A percentile compares a stretch with the other conserved stretches of the same genome.
These are phyloP conservation scores for Glaucomys volans DNA, from an alignment of 2,113 vertebrate genomes.

Conservation along the genomic window DNA sequence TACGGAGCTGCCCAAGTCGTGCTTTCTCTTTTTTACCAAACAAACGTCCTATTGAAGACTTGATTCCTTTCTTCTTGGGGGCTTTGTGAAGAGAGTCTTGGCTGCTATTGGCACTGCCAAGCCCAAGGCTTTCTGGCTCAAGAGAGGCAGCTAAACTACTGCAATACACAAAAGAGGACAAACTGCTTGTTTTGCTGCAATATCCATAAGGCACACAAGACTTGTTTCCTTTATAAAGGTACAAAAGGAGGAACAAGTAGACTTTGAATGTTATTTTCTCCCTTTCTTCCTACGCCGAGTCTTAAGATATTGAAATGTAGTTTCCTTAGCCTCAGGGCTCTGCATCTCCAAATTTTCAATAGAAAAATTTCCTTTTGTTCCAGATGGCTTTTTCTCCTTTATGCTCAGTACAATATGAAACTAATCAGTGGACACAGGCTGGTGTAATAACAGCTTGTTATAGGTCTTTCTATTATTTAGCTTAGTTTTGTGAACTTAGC, in stretches of 20 bases:
- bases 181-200: background rate
- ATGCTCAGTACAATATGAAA: background rate
- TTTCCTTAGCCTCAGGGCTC: background rate
- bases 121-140: constrained; percentile 94
- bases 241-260: background rate
- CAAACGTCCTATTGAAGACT: constrained; percentile 98
- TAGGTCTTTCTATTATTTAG: background rate
- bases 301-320: background rate
- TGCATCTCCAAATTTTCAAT: background rate
- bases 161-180: constrained; percentile 77
- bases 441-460: background rate
- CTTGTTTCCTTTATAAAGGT: background rate
- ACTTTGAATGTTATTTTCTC: background rate
- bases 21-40: constrained; percentile 99
- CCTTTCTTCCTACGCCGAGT: background rate
- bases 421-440: background rate
- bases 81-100: constrained; percentile 99
- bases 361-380: background rate
- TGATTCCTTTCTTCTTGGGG: constrained; percentile 99
- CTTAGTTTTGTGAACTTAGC: too few relatives aligned
- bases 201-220: background rate
- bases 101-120: constrained; percentile 96
- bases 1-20: constrained; percentile 93
- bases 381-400: background rate
- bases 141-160: constrained; percentile 93